phyloP scores from a whole-genome alignment of 2,113 vertebrate species.

The Tragelaphus strepsiceros region DNA sequence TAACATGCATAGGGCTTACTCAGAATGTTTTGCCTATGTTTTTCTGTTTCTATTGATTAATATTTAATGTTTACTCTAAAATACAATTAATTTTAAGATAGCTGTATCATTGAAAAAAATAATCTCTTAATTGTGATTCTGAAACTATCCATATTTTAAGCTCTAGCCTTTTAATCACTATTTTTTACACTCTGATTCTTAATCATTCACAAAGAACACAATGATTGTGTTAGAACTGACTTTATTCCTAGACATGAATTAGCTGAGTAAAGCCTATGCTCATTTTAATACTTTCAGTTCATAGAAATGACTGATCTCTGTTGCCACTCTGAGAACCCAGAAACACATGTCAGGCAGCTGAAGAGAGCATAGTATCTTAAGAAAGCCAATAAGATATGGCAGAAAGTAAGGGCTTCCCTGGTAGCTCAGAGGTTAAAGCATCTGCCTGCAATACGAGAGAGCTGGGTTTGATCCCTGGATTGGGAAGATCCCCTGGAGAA shows the following conservation, averaged over 20 bases:
- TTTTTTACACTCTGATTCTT: neutral
- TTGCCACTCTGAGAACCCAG: neutral
- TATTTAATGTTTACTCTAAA: conserved; percentile 36
- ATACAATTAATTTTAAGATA: neutral
- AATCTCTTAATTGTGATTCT: neutral
- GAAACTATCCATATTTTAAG: neutral
- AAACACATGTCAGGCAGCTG: neutral
- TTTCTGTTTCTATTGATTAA: conserved; percentile 5
- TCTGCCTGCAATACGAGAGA: too few relatives aligned
- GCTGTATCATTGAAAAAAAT: neutral
- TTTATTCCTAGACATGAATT: neutral
- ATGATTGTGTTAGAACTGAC: neutral
- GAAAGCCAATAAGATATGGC: neutral
- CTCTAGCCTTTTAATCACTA: neutral
- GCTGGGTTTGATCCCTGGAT: too few relatives aligned
- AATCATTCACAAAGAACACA: neutral
- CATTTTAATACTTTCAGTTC: neutral
- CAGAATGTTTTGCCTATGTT: neutral
- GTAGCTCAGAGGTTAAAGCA: too few relatives aligned
- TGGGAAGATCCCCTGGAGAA: too few relatives aligned
- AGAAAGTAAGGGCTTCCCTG: neutral
- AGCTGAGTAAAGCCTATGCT: neutral
- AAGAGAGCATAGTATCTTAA: neutral
- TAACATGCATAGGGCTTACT: neutral
- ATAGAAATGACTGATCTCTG: neutral